A percentile compares a stretch with the other conserved stretches of the same genome.
These are phyloP conservation scores for Alitta virens DNA, from an alignment of 2,888 invertebrate genomes.

Conservation along the genomic window DNA sequence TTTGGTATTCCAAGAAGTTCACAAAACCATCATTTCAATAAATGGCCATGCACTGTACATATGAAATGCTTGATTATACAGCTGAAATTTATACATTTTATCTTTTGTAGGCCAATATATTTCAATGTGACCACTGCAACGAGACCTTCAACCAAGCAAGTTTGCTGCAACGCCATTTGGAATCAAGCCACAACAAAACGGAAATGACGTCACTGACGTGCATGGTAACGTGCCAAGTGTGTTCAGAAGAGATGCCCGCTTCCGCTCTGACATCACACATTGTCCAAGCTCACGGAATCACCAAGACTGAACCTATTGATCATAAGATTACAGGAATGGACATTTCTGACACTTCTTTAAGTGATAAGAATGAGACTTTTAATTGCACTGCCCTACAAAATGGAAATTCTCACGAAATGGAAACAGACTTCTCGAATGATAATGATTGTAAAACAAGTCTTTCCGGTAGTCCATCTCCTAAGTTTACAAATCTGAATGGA, in stretches of 20 bases:
- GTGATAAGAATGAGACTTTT: neutral
- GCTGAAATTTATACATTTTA: too few relatives aligned
- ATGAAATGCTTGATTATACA: too few relatives aligned
- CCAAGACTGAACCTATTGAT: too few relatives aligned
- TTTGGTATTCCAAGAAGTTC: too few relatives aligned
- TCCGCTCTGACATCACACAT: neutral
- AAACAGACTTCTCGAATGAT: neutral
- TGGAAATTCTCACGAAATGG: neutral
- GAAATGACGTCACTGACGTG: neutral
- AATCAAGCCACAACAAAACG: conserved; percentile 12
- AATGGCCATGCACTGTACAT: too few relatives aligned
- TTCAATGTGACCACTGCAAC: conserved; percentile 18
- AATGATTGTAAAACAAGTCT: neutral
- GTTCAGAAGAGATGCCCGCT: conserved; percentile 3
- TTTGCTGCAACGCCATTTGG: conserved; percentile 16
- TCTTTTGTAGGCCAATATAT: conserved; percentile 12
- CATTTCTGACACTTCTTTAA: neutral
- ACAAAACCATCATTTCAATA: too few relatives aligned
- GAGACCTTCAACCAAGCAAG: conserved; percentile 17
- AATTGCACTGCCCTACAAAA: neutral
- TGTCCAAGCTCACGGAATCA: conserved; percentile 6
- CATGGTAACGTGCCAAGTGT: conserved; percentile 11
- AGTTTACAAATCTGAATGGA: neutral
- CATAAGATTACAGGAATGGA: neutral
- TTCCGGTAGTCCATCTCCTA: neutral